Percentiles rank a stretch among this genome's conserved stretches.
Conservation (phyloP, 2,797 vertebrate genomes). For the Scolopax rusticola region DNA sequence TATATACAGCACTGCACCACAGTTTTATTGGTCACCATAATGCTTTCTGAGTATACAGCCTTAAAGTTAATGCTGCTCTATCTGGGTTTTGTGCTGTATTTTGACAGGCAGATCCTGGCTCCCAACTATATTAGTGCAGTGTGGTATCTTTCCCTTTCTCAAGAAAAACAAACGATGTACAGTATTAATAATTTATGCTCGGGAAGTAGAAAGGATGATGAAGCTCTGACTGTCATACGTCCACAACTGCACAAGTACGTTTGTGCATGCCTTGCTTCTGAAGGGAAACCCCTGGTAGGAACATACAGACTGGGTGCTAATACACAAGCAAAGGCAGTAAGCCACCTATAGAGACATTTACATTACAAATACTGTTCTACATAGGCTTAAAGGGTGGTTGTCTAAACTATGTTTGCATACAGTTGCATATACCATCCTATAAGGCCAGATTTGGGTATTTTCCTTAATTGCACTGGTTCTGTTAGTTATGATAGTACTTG, state of each 20-base stretch:
- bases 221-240: not conserved
- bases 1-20: not conserved
- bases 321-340: not conserved
- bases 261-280: not conserved
- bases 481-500: not conserved
- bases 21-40: not conserved
- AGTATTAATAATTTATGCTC: slow-evolving; percentile 6
- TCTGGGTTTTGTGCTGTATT: not conserved
- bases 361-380: not conserved
- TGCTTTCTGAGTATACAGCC: not conserved
- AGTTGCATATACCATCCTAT: not conserved
- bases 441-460: not conserved
- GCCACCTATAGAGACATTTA: not conserved
- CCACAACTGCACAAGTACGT: not conserved
- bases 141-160: not conserved
- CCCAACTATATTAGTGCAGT: not conserved
- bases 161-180: not conserved
- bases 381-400: rapidly evolving
- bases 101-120: not conserved
- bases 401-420: not conserved
- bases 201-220: not conserved
- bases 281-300: not conserved
- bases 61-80: not conserved
- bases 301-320: not conserved
- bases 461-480: not conserved